Percentiles rank a stretch among this genome's conserved stretches.
Evolutionary conservation across 2,888 invertebrate species (phyloP).

Genomic region (Endomychus coccineus): DNA sequence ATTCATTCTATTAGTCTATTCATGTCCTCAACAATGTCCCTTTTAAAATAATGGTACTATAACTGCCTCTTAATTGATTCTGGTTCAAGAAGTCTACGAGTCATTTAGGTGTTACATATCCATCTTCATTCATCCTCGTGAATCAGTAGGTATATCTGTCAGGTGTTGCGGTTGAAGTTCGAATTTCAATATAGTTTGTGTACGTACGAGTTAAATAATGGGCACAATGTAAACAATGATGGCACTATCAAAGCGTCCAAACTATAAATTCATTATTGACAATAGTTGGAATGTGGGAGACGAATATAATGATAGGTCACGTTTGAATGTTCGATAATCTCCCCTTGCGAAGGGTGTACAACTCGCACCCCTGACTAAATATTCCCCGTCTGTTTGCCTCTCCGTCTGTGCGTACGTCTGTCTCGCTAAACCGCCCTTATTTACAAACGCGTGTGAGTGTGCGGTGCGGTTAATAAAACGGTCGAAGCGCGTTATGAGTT

Average conservation of each 20-base stretch:
- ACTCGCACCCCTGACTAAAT: conserved; percentile 26
- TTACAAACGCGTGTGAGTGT: conserved; percentile 23
- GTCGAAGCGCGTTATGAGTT: conserved; percentile 23
- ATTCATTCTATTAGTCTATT: too few species aligned
- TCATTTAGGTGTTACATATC: too few species aligned
- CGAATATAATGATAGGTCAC: conserved; percentile 35
- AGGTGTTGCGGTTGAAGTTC: too few species aligned
- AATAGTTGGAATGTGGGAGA: conserved; percentile 21
- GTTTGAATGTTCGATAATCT: conserved; percentile 35
- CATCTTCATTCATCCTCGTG: too few species aligned
- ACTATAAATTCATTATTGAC: conserved; percentile 27
- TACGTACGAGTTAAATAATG: too few species aligned
- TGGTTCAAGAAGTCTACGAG: too few species aligned
- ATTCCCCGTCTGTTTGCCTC: conserved; percentile 20
- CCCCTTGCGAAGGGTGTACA: conserved; percentile 28
- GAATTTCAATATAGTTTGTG: too few species aligned
- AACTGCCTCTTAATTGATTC: too few species aligned
- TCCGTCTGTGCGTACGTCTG: conserved; percentile 13
- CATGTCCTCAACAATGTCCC: too few species aligned
- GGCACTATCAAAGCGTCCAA: conserved; percentile 20
- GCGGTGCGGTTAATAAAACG: conserved; percentile 26
- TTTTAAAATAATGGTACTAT: too few species aligned
- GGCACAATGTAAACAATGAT: too few species aligned
- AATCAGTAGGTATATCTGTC: too few species aligned
- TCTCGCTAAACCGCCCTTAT: conserved; percentile 17